Evolutionary conservation across 2,113 vertebrate genomes (phyloP).

Genomic region (Paraplagusia blochii): DNA sequence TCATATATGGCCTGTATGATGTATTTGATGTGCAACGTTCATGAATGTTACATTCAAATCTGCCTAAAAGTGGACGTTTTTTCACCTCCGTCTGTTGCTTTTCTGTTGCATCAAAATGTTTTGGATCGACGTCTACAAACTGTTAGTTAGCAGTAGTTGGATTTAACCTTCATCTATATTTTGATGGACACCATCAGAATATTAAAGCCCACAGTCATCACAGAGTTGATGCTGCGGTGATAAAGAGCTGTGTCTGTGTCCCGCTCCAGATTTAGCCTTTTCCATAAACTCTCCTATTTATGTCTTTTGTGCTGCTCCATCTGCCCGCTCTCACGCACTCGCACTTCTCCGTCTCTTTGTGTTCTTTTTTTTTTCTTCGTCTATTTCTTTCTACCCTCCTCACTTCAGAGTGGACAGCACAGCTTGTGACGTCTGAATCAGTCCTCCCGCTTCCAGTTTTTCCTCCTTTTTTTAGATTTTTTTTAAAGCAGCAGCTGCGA

Average conservation of each 20-base stretch:
- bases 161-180: too few species aligned
- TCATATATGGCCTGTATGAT: neutral
- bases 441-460: constrained; percentile 36
- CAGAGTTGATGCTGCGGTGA: constrained; percentile 20
- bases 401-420: constrained; percentile 59
- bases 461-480: neutral
- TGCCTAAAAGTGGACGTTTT: constrained; percentile 26
- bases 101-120: constrained; percentile 5
- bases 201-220: constrained; percentile 35
- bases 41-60: constrained; percentile 27
- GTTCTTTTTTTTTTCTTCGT: constrained; percentile 7
- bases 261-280: constrained; percentile 45
- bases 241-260: constrained; percentile 32
- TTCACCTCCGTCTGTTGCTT: too few species aligned
- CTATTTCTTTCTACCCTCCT: too few species aligned
- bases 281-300: constrained; percentile 34
- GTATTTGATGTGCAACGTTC: constrained; percentile 23
- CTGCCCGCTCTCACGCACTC: constrained; percentile 47
- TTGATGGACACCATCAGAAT: constrained; percentile 37
- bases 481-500: constrained; percentile 50
- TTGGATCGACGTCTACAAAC: constrained; percentile 8
- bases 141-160: too few species aligned
- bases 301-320: constrained; percentile 39
- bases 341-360: constrained; percentile 28
- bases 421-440: constrained; percentile 68